phyloP scores from a whole-genome alignment of 2,888 invertebrate species.

The Litoditis marina region DNA sequence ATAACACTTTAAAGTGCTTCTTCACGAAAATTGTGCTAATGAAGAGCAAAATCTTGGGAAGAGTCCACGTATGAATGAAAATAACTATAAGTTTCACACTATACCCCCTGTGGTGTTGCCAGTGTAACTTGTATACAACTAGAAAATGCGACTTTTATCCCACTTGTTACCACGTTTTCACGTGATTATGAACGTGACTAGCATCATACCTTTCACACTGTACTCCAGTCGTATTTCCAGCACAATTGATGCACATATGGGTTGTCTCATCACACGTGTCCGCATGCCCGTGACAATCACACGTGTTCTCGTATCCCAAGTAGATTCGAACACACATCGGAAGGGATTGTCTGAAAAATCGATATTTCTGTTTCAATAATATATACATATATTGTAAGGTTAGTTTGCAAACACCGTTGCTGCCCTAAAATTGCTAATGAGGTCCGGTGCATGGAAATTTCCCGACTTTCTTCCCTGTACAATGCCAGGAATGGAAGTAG shows the following conservation, averaged over 20 bases:
- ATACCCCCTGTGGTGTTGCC: too few relatives aligned
- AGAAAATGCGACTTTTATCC: too few relatives aligned
- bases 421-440: too few relatives aligned
- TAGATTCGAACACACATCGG: constrained; percentile 44
- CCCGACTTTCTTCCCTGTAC: too few relatives aligned
- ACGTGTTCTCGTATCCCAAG: constrained; percentile 31
- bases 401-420: too few relatives aligned
- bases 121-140: too few relatives aligned
- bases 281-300: constrained; percentile 31
- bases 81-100: too few relatives aligned
- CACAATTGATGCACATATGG: constrained; percentile 93
- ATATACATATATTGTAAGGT: too few relatives aligned
- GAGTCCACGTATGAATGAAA: not conserved
- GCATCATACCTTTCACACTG: constrained; percentile 82
- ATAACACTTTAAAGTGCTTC: too few relatives aligned
- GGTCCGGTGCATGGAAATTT: too few relatives aligned
- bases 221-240: constrained; percentile 84
- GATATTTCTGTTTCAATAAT: too few relatives aligned
- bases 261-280: constrained; percentile 65
- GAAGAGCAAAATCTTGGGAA: not conserved
- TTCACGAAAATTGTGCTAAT: not conserved
- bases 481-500: too few relatives aligned
- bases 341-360: constrained; percentile 27
- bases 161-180: not conserved
- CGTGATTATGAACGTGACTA: constrained; percentile 13